Percentiles rank a stretch among this genome's conserved stretches.
These are phyloP conservation scores for Serripes groenlandicus DNA, from an alignment of 2,888 invertebrate species.

Conservation along the genomic window DNA sequence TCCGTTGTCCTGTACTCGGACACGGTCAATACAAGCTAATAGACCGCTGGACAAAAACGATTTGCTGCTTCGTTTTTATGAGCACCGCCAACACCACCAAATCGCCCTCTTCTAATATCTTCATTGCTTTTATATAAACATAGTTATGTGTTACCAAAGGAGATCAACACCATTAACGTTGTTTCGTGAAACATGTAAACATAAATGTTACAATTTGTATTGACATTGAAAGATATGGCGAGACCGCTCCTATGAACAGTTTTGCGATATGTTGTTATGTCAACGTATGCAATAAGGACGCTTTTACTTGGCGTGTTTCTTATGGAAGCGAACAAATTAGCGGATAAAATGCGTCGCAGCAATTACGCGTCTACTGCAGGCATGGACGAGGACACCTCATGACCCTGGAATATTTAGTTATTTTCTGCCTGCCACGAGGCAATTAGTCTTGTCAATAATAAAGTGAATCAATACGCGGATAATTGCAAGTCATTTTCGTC, in stretches of 20 bases:
- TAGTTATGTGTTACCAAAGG: too few relatives aligned
- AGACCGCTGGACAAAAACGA: conserved; percentile 19
- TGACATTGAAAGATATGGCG: too few relatives aligned
- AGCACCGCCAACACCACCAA: neutral
- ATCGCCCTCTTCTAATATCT: too few relatives aligned
- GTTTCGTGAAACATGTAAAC: too few relatives aligned
- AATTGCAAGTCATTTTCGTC: conserved; percentile 15
- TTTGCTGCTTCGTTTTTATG: conserved; percentile 3
- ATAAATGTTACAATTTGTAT: too few relatives aligned
- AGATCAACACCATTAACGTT: too few relatives aligned
- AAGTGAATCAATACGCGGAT: neutral
- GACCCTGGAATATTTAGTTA: conserved; percentile 16
- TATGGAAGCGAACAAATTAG: conserved; percentile 4
- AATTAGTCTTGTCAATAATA: conserved; percentile 15
- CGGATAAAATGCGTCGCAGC: conserved; percentile 16
- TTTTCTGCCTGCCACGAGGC: conserved; percentile 26
- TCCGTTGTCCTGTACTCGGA: conserved; percentile 1
- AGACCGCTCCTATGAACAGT: too few relatives aligned
- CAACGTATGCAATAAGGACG: too few relatives aligned
- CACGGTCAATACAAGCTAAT: conserved; percentile 22
- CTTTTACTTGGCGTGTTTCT: too few relatives aligned
- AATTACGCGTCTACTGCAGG: conserved; percentile 7
- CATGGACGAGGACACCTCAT: neutral
- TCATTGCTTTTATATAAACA: too few relatives aligned
- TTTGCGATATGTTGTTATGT: too few relatives aligned